Evolutionary conservation across 2,888 invertebrate genomes (phyloP), one percentile per base, ranked within the genome.

Genomic region (Tenthredo mesomela): DNA sequence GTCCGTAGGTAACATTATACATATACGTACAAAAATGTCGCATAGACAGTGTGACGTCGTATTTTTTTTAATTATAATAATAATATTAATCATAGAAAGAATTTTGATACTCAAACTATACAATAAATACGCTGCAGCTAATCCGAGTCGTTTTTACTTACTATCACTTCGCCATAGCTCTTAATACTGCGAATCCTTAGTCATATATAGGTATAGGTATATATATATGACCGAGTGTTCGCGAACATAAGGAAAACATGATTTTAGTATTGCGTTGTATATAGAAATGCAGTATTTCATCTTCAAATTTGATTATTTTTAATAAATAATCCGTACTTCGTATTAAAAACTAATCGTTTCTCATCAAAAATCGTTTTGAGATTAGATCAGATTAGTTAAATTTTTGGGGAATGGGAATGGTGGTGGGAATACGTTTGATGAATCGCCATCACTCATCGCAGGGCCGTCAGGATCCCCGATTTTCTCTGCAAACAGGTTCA

Each of bases 1-100:
- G 54, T 84, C 33, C 83, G 70, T 50, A 25, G 50, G 29, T 73
- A 29, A 29, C 75, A 40, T 21, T 21, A 75, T 50, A 18, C 50
- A 18, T 37, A 37, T 54, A 47, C 43, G 75, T 25, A 75, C 5
- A 47, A 37, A 75, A 40, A 75, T n/a, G 25, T 47, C n/a, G n/a
- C 18, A 43, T 25, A 47, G n/a, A 33, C 29, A n/a, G 70, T 40
- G 40, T 54, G 54, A 54, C 54, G 54, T 21, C 15, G 21, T 25
- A 21, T 29, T 21, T 47, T 73, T n/a, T n/a, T n/a, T n/a, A n/a
- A 40, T 40, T 9, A 40, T 73, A 21, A 73, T 73, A 40, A 67
- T 33, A 25, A 25, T 25, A 12, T 21, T 25, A 61, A 61, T 61
- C 9, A 37, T 70, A 61, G 25, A 61, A 7, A 2, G 25, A 61